Percentiles rank a stretch among this genome's conserved stretches.
phyloP scores from a whole-genome alignment of 2,888 invertebrate species.

The Phengaris alcon region DNA sequence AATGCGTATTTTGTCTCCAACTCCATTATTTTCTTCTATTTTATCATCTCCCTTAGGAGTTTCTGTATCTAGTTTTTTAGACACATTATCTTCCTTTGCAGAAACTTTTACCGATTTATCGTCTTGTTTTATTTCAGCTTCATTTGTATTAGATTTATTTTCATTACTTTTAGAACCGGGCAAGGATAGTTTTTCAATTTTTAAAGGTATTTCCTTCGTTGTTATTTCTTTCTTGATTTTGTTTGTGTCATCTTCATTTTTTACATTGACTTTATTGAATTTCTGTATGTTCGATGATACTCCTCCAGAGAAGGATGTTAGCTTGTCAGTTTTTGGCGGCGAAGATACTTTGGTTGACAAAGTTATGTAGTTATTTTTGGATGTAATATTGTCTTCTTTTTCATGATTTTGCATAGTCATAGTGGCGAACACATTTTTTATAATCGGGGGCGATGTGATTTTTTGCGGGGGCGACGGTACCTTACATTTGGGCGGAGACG shows the following conservation, averaged over 20 bases:
- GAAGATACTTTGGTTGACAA: constrained; percentile 29
- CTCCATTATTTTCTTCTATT: constrained; percentile 63
- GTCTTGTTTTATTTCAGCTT: constrained; percentile 32
- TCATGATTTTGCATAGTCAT: constrained; percentile 26
- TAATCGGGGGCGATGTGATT: constrained; percentile 30
- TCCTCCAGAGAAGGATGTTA: constrained; percentile 28
- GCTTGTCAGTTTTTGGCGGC: constrained; percentile 32
- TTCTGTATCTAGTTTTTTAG: constrained; percentile 32
- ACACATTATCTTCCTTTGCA: neutral
- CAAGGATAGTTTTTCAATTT: constrained; percentile 47
- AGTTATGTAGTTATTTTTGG: constrained; percentile 32
- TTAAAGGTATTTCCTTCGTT: constrained; percentile 47
- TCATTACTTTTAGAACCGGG: constrained; percentile 38
- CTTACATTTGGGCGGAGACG: constrained; percentile 32
- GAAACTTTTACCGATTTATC: constrained; percentile 17
- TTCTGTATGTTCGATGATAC: constrained; percentile 38
- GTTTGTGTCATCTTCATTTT: constrained; percentile 39
- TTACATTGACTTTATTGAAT: constrained; percentile 41
- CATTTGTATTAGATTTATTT: constrained; percentile 34
- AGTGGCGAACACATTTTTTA: constrained; percentile 3
- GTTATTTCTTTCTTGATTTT: constrained; percentile 46
- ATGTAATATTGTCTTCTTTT: constrained; percentile 36
- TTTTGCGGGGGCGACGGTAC: constrained; percentile 34
- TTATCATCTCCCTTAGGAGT: constrained; percentile 36
- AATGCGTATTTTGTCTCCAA: constrained; percentile 73